Evolutionary conservation across 2,113 vertebrate species (phyloP), one percentile per base, ranked within the genome.

Genomic region (Nasalis larvatus): DNA sequence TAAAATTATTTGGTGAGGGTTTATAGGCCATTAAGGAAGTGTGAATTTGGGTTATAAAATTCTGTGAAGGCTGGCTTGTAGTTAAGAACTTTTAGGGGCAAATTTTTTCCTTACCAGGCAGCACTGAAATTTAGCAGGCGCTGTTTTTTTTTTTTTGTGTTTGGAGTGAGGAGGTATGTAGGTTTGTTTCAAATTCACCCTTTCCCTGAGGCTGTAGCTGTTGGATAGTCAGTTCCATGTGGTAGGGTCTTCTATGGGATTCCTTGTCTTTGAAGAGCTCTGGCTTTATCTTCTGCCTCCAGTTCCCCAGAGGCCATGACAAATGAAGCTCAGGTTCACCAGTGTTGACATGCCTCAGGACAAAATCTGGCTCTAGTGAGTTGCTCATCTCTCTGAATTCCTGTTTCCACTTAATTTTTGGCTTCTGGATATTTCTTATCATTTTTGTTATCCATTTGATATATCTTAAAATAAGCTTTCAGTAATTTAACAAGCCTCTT

Each of bases 331-430:
- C 42, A 80, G 35, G 27, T 80, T 86, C 42, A 78, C 45, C 35
- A 68, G n/a, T 74, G 45, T 96, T 94, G 69, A 18, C 18, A 16
- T 49, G 27, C 10, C 4, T 58, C 14, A 18, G 37, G 25, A 74
- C 20, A 91, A 94, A 92, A 58, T 47, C 20, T 76, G 47, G 27
- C 71, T 81, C 87, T 58, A 66, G 37, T 63, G 42, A 69, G 30
- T 69, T 80, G 14, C 13, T 97, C 11, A n/a, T 85, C 56, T 89
- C 14, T 95, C 42, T 76, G 32, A 84, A 94, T 94, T 97, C 32
- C 35, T 94, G 32, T 58, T 80, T 87, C 71, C 16, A 27, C 47
- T 97, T 88, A 40, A 58, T 35, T 86, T 91, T 92, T 90, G 78
- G 32, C 3, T 0, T 91, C 11, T 32, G 13, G 68, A 25, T 91